Conservation (phyloP, 2,113 vertebrate genomes). For the Menura novaehollandiae region DNA sequence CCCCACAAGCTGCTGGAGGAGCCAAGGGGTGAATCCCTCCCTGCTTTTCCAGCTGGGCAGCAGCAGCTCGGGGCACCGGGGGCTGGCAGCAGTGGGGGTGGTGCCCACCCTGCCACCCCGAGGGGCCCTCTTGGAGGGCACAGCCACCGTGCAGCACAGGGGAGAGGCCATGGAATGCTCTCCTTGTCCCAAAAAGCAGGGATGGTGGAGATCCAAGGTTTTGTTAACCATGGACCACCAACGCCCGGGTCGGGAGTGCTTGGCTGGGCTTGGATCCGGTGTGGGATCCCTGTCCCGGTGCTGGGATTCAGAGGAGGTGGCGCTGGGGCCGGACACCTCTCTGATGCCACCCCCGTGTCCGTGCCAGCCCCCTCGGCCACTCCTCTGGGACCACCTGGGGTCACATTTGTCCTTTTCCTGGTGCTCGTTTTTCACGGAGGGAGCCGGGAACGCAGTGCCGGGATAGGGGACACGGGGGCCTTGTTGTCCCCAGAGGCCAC, state of each 20-base stretch:
- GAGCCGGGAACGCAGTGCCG: accelerated
- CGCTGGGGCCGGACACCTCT: background rate
- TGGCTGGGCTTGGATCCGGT: background rate
- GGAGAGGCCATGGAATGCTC: background rate
- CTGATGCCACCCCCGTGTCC: background rate
- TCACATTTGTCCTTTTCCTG: accelerated
- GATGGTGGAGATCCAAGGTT: accelerated
- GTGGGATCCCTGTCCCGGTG: background rate
- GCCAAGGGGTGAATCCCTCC: background rate
- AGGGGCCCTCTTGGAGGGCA: background rate
- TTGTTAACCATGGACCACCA: accelerated
- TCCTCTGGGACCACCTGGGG: background rate
- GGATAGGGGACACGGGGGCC: background rate
- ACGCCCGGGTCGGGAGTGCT: accelerated
- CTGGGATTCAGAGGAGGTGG: background rate
- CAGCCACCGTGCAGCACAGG: background rate
- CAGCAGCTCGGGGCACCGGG: background rate
- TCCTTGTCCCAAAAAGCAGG: accelerated
- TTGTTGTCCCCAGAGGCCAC: background rate
- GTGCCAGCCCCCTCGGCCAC: background rate
- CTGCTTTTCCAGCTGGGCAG: background rate
- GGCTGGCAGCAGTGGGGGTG: background rate
- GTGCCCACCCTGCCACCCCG: background rate
- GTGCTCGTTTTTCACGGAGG: background rate
- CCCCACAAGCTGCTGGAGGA: background rate